These are phyloP conservation scores for Oscheius sp. DNA, from an alignment of 2,888 invertebrate genomes.

Conservation along the genomic window DNA sequence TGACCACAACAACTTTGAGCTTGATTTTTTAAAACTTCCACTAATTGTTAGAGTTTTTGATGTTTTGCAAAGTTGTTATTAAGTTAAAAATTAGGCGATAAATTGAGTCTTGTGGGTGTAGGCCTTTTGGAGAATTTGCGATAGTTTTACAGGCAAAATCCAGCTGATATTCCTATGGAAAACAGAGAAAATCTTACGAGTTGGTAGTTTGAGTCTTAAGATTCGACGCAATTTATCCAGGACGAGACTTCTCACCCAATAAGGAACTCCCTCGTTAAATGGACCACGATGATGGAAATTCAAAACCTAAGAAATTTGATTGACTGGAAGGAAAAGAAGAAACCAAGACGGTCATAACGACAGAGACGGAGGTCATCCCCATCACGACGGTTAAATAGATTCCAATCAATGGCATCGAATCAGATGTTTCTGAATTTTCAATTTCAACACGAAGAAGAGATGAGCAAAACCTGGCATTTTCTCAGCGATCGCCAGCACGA, in stretches of 20 bases:
- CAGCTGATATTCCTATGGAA: too few species aligned
- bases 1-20: too few species aligned
- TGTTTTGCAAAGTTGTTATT: too few species aligned
- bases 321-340: not conserved
- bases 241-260: conserved; percentile 72
- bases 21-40: too few species aligned
- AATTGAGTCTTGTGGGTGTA: not conserved
- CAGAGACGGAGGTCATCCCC: conserved; percentile 76
- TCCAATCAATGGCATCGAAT: conserved; percentile 73
- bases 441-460: too few species aligned
- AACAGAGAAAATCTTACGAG: conserved; percentile 2
- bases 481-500: conserved; percentile 76
- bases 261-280: conserved; percentile 73
- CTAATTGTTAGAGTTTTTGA: too few species aligned
- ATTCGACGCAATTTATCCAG: conserved; percentile 55
- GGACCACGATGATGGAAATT: conserved; percentile 76
- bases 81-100: too few species aligned
- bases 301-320: conserved; percentile 71
- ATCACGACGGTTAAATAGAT: conserved; percentile 76
- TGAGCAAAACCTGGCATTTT: too few species aligned
- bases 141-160: not conserved
- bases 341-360: conserved; percentile 65
- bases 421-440: conserved; percentile 76
- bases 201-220: conserved; percentile 57
- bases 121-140: not conserved